Base-by-base conservation (phyloP, 2,797 vertebrate genomes). In the Mormyrops attenuatus region DNA sequence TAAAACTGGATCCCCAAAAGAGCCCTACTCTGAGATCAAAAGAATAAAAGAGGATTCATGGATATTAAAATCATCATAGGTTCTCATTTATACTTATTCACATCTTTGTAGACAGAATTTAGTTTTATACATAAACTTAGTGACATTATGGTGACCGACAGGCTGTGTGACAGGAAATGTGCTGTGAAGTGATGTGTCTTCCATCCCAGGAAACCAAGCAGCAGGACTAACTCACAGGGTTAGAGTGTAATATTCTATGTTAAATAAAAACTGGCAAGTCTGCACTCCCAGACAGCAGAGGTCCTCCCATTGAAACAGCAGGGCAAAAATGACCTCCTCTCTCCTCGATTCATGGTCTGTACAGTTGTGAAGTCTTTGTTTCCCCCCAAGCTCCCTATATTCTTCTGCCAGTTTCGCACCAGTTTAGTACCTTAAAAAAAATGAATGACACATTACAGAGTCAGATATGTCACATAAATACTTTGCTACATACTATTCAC, bases 231-330 rank as follows among this genome's bases (percentile, higher is more conserved):
- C 95, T 94, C 95, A 95, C 95, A 93, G 94, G 93, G 94, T 95
- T 94, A 95, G 87, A 91, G 94, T 94, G 94, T 91, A 94, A 94
- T 91, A 96, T 94, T 93, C 94, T 96, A 96, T 95, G 91, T 92
- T 95, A 93, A 97, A 97, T 97, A 97, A 99, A 99, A 98, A 97
- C 98, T 97, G 96, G 96, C 93, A 95, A 95, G 97, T 95, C 94
- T 94, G 94, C 82, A 96, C 92, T 93, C 93, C 93, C 93, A 93
- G 90, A 91, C 85, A 94, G 94, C 86, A 91, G 93, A 94, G 94
- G 94, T 95, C 89, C 87, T 85, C 57, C 47, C 52, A 91, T 93
- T 94, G 93, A 92, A 94, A 93, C 92, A 95, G 94, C 34, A 93
- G 94, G 92, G 90, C 92, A 93, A 94, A 94, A 94, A 94, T 90